Evolutionary conservation across 1,140 invertebrate genomes (phyloP), one percentile per base, ranked within the genome.

Genomic region (Nomia melanderi): DNA sequence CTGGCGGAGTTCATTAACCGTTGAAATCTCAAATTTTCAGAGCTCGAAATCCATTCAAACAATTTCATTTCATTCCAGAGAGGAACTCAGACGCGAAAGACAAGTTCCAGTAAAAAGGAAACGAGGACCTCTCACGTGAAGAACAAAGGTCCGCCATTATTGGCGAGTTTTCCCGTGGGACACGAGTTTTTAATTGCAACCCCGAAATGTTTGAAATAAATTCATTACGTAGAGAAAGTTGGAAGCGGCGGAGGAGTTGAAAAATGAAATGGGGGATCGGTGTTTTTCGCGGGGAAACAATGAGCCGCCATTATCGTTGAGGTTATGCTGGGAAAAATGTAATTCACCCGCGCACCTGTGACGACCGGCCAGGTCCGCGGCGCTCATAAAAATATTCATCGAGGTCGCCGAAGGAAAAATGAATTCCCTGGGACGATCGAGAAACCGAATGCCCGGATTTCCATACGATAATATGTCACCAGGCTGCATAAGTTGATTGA

Each of bases 391-490:
- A 59, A 70, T 60, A 67, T 75, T 41, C 41, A 62, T 53, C 23
- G 56, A 29, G 65, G 54, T 77, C 41, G 66, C 12, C 56, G 74
- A 70, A 70, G 54, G 56, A 70, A 50, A 77, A 60, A 70, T 60
- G 44, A 60, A 76, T 69, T 59, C 64, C n/a, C 25, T 2, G 25
- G 33, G 60, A 65, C 44, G 57, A 29, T 62, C 29, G 59, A 6
- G 50, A 12, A 60, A 17, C 20, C 39, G 41, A 57, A 65, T 1
- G 7, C 8, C 27, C n/a, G 7, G n/a, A 63, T 72, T 50, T 72
- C 57, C 57, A 63, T 72, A 53, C 44, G 31, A 31, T 53, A 39
- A 53, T 53, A 53, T 53, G 59, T 63, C 70, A 63, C 29, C 9
- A 59, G 44, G 11, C 70, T 63, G 70, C 59, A 63, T 72, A 53